Evolutionary conservation across 2,797 vertebrate species (phyloP).

Genomic region (Potorous gilbertii): DNA sequence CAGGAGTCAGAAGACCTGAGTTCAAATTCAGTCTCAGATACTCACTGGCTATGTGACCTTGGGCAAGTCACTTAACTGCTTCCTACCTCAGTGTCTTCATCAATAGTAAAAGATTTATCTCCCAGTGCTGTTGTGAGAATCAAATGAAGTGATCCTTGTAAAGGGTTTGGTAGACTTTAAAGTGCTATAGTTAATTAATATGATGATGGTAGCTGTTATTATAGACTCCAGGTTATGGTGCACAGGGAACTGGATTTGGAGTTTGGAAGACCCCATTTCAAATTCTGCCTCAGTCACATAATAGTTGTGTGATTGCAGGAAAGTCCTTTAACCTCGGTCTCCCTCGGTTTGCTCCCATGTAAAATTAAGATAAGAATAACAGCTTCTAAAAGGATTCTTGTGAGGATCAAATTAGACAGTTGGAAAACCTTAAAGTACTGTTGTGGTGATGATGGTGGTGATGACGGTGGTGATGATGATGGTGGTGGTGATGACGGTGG

Average conservation of each 20-base stretch:
- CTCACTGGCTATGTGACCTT: background rate
- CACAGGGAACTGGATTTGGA: background rate
- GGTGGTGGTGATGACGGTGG: too few species aligned
- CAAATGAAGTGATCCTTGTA: background rate
- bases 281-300: conserved; percentile 16
- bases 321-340: conserved; percentile 16
- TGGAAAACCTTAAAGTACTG: conserved; percentile 3
- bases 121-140: background rate
- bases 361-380: background rate
- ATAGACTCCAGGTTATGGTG: background rate
- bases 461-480: too few species aligned
- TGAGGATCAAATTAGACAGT: conserved; percentile 22
- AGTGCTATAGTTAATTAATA: background rate
- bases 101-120: background rate
- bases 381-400: background rate
- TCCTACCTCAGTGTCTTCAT: background rate
- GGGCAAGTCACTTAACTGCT: background rate
- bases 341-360: conserved; percentile 21
- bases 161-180: background rate
- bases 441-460: background rate
- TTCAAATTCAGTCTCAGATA: background rate
- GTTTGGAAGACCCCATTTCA: background rate
- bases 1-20: background rate
- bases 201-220: background rate
- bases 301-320: background rate